Percentiles rank a stretch among this genome's conserved stretches.
Evolutionary conservation across 92 coral and sea anemone species (phyloP).

Genomic region (Palythoa heliodiscus): DNA sequence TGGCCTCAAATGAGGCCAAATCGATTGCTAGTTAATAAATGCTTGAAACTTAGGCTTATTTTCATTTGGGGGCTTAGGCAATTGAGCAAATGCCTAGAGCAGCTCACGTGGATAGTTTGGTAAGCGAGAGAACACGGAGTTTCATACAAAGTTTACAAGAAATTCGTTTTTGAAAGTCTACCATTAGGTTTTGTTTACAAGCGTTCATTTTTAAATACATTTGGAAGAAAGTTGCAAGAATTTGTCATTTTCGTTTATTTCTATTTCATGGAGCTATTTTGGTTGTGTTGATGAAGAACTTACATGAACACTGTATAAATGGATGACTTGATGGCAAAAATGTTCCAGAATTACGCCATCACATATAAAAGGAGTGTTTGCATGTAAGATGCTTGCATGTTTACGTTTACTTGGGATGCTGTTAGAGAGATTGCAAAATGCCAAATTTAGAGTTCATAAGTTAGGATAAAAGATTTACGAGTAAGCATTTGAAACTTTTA

Average conservation of each 20-base stretch:
- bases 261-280: neutral
- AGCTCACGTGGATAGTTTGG: constrained; percentile 32
- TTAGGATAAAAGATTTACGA: too few relatives aligned
- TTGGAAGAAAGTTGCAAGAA: constrained; percentile 5
- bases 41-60: constrained; percentile 25
- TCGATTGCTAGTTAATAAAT: constrained; percentile 4
- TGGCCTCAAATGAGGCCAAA: constrained; percentile 30
- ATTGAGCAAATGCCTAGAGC: constrained; percentile 37
- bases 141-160: constrained; percentile 27
- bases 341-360: neutral
- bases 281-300: neutral
- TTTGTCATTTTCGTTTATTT: neutral
- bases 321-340: neutral
- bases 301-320: neutral
- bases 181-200: constrained; percentile 7
- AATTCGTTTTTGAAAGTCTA: constrained; percentile 25
- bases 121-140: constrained; percentile 19
- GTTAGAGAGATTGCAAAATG: neutral
- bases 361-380: neutral
- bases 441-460: too few relatives aligned
- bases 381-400: neutral
- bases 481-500: too few relatives aligned
- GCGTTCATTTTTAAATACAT: constrained; percentile 33
- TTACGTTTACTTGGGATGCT: neutral
- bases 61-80: constrained; percentile 21